phyloP scores from a whole-genome alignment of 2,888 invertebrate genomes.

The Andrena marginata region DNA sequence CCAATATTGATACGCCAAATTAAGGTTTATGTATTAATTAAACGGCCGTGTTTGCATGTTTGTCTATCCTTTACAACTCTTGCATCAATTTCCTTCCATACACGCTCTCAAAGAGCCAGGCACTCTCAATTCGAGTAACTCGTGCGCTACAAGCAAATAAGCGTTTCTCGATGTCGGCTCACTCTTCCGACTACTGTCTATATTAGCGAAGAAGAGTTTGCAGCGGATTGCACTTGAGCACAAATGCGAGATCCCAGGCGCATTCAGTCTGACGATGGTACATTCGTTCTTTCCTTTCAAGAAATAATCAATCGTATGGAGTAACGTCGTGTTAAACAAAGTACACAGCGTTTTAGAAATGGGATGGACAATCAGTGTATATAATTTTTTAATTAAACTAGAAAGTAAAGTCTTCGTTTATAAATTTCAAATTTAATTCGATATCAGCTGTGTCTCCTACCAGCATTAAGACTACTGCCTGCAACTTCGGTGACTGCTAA shows the following conservation, averaged over 20 bases:
- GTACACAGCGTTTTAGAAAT: no score
- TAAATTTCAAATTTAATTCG: no score
- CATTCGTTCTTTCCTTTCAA: no score
- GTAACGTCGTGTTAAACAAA: no score
- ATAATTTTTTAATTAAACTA: no score
- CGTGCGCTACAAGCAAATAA: constrained; percentile 34
- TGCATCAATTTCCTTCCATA: constrained; percentile 22
- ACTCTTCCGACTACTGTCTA: constrained; percentile 36
- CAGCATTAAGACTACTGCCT: no score
- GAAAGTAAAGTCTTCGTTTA: no score
- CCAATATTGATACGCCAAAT: neutral
- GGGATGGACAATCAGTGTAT: no score
- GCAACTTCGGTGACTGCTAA: no score
- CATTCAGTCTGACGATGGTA: constrained; percentile 7
- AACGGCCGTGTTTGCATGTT: constrained; percentile 11
- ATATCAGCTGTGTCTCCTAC: no score
- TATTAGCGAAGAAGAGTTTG: constrained; percentile 40
- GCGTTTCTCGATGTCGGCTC: constrained; percentile 52
- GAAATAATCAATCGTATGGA: no score
- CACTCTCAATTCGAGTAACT: constrained; percentile 22
- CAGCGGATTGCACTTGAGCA: constrained; percentile 40
- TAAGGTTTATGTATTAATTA: constrained; percentile 12
- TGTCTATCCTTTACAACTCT: constrained; percentile 3
- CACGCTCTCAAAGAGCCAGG: constrained; percentile 21
- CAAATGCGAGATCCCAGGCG: constrained; percentile 30